phyloP scores from a whole-genome alignment of 2,113 vertebrate species.

The human region GRCh38 chr16:6950501-6951000 shows the following conservation, averaged over 20 bases:
- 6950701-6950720: neutral
- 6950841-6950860: too few relatives aligned
- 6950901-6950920: too few relatives aligned
- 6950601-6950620: neutral
- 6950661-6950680: rapidly evolving
- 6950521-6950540: neutral
- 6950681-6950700: neutral
- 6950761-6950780: neutral
- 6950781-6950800: neutral
- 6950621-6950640: neutral
- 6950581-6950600: neutral
- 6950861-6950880: too few relatives aligned
- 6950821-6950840: neutral
- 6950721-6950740: neutral
- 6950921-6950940: too few relatives aligned
- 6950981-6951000: too few relatives aligned
- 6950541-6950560: conserved; percentile 2
- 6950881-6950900: too few relatives aligned
- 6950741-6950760: neutral
- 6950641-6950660: neutral
- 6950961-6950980: too few relatives aligned
- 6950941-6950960: too few relatives aligned
- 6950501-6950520: conserved; percentile 36
- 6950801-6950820: neutral
- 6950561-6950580: neutral